Conservation (phyloP, 2,113 vertebrate genomes). For the Sinocyclocheilus anophthalmus region DNA sequence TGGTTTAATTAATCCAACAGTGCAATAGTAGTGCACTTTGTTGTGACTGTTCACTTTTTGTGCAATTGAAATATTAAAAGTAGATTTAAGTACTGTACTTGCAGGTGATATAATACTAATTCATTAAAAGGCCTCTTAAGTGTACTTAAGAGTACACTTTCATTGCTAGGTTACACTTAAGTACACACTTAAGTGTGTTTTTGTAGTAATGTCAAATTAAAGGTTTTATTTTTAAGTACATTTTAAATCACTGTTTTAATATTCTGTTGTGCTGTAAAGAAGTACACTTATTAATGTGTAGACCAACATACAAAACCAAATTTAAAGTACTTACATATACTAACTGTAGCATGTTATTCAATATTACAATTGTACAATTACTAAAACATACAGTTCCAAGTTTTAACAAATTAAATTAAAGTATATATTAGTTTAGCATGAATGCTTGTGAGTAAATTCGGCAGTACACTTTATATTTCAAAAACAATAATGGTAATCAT, state of each 20-base stretch:
- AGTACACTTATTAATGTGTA: background rate
- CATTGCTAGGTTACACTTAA: background rate
- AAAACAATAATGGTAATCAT: too few species aligned
- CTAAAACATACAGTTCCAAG: too few species aligned
- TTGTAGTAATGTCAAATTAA: background rate
- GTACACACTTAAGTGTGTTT: background rate
- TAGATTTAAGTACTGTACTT: background rate
- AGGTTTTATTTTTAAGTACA: background rate
- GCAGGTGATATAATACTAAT: too few species aligned
- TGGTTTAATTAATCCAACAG: background rate
- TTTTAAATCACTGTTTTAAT: background rate
- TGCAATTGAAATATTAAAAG: background rate
- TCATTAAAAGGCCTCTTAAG: too few species aligned
- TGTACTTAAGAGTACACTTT: background rate
- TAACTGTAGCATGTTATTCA: background rate
- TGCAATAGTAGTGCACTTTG: background rate
- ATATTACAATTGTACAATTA: background rate
- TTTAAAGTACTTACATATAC: background rate
- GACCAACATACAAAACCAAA: background rate
- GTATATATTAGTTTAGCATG: too few species aligned
- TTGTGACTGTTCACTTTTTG: background rate
- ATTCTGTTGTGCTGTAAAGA: background rate
- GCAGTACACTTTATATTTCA: too few species aligned
- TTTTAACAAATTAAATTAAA: too few species aligned
- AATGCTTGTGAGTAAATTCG: too few species aligned